phyloP scores from a whole-genome alignment of 2,888 invertebrate genomes.

The Pimpla rufipes region DNA sequence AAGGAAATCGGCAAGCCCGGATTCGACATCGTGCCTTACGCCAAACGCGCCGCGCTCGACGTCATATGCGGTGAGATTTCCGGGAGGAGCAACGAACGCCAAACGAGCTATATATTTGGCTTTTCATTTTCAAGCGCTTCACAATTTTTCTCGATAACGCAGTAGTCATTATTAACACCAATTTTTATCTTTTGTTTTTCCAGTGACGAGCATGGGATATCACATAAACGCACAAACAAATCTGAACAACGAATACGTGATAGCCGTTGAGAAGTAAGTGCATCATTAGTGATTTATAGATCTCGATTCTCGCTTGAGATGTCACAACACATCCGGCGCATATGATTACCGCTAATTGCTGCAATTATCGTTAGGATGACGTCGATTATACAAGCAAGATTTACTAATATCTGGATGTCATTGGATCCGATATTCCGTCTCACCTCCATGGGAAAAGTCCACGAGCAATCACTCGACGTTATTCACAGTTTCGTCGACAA shows the following conservation, averaged over 20 bases:
- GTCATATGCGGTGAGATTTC: conserved; percentile 82
- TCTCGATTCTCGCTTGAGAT: not conserved
- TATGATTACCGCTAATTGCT: conserved; percentile 21
- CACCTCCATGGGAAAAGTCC: conserved; percentile 85
- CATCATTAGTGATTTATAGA: conserved; percentile 8
- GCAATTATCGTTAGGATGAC: conserved; percentile 78
- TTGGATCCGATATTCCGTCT: conserved; percentile 86
- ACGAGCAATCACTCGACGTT: conserved; percentile 84
- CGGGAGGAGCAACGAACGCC: too few species aligned
- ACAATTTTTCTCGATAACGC: too few species aligned
- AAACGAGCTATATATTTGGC: too few species aligned
- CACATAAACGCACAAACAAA: conserved; percentile 83
- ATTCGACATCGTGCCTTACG: conserved; percentile 82
- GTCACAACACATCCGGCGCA: not conserved
- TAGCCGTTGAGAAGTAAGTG: conserved; percentile 83
- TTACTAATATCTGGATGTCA: conserved; percentile 86
- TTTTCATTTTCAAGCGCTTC: too few species aligned
- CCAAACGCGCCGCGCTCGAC: conserved; percentile 83
- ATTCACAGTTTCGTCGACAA: conserved; percentile 87
- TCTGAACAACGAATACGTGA: conserved; percentile 82
- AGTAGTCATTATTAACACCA: too few species aligned
- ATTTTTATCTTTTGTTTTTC: conserved; percentile 51
- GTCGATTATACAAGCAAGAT: conserved; percentile 82
- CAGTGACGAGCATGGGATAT: conserved; percentile 85
- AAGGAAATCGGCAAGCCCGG: conserved; percentile 77